phyloP scores from a whole-genome alignment of 2,797 vertebrate genomes.

The Anas bernieri region DNA sequence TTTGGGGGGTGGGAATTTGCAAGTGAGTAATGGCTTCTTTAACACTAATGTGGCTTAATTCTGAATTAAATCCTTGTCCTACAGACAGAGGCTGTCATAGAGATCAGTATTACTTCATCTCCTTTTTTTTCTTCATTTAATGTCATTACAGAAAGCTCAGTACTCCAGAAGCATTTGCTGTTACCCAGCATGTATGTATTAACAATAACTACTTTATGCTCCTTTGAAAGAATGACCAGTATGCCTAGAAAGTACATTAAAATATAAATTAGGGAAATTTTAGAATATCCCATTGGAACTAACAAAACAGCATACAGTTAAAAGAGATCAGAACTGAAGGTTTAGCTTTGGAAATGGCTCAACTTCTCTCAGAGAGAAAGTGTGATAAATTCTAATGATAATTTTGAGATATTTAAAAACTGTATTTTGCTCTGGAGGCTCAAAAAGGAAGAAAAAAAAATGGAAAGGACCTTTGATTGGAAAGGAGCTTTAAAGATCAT shows the following conservation, averaged over 20 bases:
- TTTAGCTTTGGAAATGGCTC: not conserved
- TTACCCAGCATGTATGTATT: constrained; percentile 42
- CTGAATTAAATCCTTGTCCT: constrained; percentile 75
- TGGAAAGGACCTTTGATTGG: not conserved
- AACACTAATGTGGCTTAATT: constrained; percentile 66
- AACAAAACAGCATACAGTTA: not conserved
- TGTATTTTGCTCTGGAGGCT: not conserved
- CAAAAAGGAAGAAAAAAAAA: not conserved
- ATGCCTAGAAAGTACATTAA: constrained; percentile 17
- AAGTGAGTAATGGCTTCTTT: constrained; percentile 69
- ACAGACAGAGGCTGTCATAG: constrained; percentile 68
- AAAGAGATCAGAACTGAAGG: not conserved
- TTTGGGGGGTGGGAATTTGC: constrained; percentile 28
- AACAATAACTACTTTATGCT: constrained; percentile 72
- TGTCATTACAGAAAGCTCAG: constrained; percentile 64
- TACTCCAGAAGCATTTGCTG: constrained; percentile 66
- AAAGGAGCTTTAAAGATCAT: not conserved
- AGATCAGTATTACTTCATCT: constrained; percentile 72
- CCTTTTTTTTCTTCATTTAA: constrained; percentile 54
- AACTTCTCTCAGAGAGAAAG: not conserved
- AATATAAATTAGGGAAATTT: constrained; percentile 35
- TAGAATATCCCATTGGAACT: not conserved
- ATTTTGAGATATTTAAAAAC: not conserved
- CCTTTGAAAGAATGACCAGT: constrained; percentile 50
- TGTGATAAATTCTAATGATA: not conserved